These are phyloP conservation scores for Chanos chanos DNA, from an alignment of 2,797 vertebrate species.

Conservation along the genomic window DNA sequence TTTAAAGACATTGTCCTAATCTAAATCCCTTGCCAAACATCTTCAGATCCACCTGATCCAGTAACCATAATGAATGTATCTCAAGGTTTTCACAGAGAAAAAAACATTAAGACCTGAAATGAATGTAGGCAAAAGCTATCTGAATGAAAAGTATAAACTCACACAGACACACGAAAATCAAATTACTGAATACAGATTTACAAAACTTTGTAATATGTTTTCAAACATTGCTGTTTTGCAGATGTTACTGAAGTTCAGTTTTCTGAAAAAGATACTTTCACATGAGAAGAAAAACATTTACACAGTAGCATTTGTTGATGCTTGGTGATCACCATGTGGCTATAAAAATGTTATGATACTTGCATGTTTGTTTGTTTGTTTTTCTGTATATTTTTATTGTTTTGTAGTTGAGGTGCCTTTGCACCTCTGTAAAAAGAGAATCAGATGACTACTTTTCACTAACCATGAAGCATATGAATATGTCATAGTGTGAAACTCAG, in stretches of 20 bases:
- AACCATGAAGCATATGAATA: conserved; percentile 34
- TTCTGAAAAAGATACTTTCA: too few species aligned
- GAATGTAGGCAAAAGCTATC: conserved; percentile 50
- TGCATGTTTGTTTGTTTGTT: conserved; percentile 70
- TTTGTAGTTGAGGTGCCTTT: conserved; percentile 44
- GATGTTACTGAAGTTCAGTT: background rate
- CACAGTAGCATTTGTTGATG: too few species aligned
- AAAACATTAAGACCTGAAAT: conserved; percentile 37
- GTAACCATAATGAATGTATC: conserved; percentile 55
- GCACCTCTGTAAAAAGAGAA: conserved; percentile 28
- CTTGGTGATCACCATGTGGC: conserved; percentile 6
- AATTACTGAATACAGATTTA: too few species aligned
- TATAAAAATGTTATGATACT: conserved; percentile 25
- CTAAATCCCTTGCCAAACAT: too few species aligned
- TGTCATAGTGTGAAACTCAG: conserved; percentile 45
- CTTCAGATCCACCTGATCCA: too few species aligned
- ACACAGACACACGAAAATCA: too few species aligned
- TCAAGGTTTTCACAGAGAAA: conserved; percentile 33
- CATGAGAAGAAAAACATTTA: too few species aligned
- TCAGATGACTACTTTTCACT: conserved; percentile 35
- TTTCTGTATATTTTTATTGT: conserved; percentile 46
- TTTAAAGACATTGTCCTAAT: too few species aligned
- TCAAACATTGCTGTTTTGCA: background rate
- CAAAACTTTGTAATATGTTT: conserved; percentile 12
- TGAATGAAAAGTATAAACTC: conserved; percentile 20